Base-by-base conservation (phyloP, 2,888 invertebrate species). In the Cinara cedri region DNA sequence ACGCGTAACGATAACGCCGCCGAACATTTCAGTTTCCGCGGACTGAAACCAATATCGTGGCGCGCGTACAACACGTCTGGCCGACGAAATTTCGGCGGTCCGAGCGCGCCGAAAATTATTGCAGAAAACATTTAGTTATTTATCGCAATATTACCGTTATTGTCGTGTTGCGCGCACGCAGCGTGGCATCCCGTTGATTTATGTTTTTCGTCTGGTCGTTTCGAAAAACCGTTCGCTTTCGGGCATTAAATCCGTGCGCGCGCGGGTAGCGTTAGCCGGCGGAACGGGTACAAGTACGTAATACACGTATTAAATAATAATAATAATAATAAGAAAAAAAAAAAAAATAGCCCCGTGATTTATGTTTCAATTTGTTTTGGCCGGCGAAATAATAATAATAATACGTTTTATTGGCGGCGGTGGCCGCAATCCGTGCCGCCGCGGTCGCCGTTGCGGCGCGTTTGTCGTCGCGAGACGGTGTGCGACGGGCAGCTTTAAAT, bases 131-230 rank as follows among this genome's bases (percentile, higher is more conserved):
- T 11, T n/a, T n/a, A 3, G 34, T n/a, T n/a, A n/a, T n/a, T n/a
- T 62, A 62, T 16, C 8, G 16, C 21, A 57, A 21, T 57, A 57
- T 13, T 55, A 62, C 34, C 34, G 26, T n/a, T n/a, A n/a, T n/a
- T n/a, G n/a, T n/a, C n/a, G n/a, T n/a, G n/a, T n/a, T 1, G 34
- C 10, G 13, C 9, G 34, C 14, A 16, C 24, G 42, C 34, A 6
- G 34, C 3, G 34, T 34, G 6, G 3, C 3, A 34, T 34, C 34
- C 6, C 34, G 34, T 6, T 49, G 75, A 75, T 75, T 75, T 75
- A 75, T 75, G 54, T 75, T 75, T 63, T 75, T 75, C 54, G 75
- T 75, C 75, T 75, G 75, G 75, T 65, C 42, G 54, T 75, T 63
- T 75, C 75, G 34, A 6, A 42, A 57, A 46, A 46, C 3, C 72